Base-by-base conservation (phyloP, 2,797 vertebrate genomes). In the Sebastes hubbsi region DNA sequence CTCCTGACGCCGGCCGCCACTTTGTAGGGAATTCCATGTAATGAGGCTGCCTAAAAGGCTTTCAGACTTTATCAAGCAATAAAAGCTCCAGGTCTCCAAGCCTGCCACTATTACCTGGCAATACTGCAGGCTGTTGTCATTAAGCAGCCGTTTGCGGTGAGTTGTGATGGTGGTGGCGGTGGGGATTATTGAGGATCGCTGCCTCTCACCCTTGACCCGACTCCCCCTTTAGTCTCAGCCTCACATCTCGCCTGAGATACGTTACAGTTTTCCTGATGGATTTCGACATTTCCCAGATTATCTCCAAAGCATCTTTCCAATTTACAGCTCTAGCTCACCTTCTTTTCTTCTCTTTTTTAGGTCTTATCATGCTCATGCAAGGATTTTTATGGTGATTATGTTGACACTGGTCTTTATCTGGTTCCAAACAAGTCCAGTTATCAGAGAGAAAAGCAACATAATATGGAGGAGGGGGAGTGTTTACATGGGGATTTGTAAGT, bases 21-120 rank as follows among this genome's bases (percentile, higher is more conserved):
- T 94, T 93, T 92, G 76, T 88, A 80, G 87, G 83, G 90, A 91
- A 93, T 90, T 92, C 89, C 79, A 42, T 79, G 86, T 94, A 94
- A 94, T 94, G 88, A 94, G 89, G 85, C 70, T 80, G 83, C 85
- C 86, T 91, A 93, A 94, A 91, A 95, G 92, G 95, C 94, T 96
- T 96, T 96, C 94, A 96, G 95, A 94, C 93, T 95, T 95, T 93
- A 96, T 96, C 93, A 96, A 94, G 91, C 91, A 91, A 90, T 96
- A 96, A 96, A 95, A 95, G 95, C 94, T 76, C 88, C 91, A 82
- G 88, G 91, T 90, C 89, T 90, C 86, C 72, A 80, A 80, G 75
- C 59, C 77, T 24, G 22, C 78, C 66, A 72, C 75, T 81, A 84
- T 90, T 87, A 91, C 77, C 59, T 69, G 72, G 79, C 81, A 86